A percentile compares a stretch with the other conserved stretches of the same genome.
phyloP scores from a whole-genome alignment of 2,888 invertebrate genomes.

The Arctia plantaginis region DNA sequence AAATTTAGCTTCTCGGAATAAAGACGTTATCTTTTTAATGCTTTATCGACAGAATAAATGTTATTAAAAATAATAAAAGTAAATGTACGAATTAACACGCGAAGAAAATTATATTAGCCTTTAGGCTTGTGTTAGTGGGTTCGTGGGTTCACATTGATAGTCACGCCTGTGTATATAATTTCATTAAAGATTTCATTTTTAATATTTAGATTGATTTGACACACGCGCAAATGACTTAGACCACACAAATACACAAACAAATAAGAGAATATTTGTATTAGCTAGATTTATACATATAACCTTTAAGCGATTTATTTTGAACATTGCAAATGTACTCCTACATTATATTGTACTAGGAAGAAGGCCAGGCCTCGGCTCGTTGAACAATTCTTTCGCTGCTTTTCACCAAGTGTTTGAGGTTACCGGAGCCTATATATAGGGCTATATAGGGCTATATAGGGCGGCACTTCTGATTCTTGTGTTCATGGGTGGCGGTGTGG shows the following conservation, averaged over 20 bases:
- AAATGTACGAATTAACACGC: neutral
- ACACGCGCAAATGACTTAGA: conserved; percentile 18
- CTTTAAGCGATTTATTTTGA: neutral
- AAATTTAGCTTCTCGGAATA: neutral
- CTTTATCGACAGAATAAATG: neutral
- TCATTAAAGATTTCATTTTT: neutral
- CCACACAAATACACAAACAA: conserved; percentile 16
- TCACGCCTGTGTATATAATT: neutral
- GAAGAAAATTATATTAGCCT: neutral
- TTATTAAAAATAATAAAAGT: neutral
- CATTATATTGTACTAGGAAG: no score
- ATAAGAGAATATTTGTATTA: conserved; percentile 28
- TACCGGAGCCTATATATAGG: no score
- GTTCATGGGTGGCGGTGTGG: no score
- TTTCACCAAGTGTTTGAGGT: no score
- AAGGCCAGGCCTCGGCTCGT: no score
- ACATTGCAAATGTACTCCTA: conserved; percentile 8
- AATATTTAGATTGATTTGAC: neutral
- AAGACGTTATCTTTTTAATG: neutral
- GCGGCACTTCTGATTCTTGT: no score
- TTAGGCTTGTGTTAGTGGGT: neutral
- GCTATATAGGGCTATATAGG: no score
- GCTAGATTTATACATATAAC: conserved; percentile 12
- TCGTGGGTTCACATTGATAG: neutral
- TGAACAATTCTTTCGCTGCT: no score